Conservation (phyloP, 2,888 invertebrate species). For the Dascillus cervinus region DNA sequence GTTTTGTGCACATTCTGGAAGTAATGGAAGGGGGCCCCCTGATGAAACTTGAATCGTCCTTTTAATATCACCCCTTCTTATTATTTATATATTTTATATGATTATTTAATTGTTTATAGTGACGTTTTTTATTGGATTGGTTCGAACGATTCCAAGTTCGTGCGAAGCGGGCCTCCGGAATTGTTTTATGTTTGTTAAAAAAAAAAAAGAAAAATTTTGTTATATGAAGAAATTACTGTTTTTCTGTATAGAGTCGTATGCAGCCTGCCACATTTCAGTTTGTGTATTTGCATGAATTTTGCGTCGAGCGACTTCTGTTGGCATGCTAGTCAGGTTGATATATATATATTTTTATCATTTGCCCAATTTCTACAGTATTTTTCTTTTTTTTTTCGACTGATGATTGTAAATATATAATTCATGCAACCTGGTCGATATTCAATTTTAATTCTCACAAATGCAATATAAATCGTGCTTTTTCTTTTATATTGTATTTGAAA, state of each 20-base stretch:
- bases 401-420: constrained; percentile 19
- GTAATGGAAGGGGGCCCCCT: constrained; percentile 12
- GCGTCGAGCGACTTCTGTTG: constrained; percentile 35
- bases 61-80: constrained; percentile 32
- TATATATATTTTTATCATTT: constrained; percentile 34
- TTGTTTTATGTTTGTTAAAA: constrained; percentile 32
- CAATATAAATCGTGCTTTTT: too few species aligned
- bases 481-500: too few species aligned
- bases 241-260: constrained; percentile 41
- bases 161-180: constrained; percentile 2
- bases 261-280: constrained; percentile 39
- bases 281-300: constrained; percentile 28
- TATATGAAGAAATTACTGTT: constrained; percentile 37
- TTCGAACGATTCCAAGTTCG: background rate
- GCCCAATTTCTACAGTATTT: constrained; percentile 41
- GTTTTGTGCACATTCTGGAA: too few species aligned
- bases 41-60: constrained; percentile 24
- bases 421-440: constrained; percentile 14
- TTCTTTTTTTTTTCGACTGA: constrained; percentile 37
- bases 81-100: constrained; percentile 36
- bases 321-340: constrained; percentile 40
- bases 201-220: constrained; percentile 38
- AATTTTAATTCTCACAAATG: constrained; percentile 16
- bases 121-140: constrained; percentile 29
- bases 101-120: constrained; percentile 35